phyloP scores from a whole-genome alignment of 2,888 invertebrate genomes.

The Lithophane ornitopus region DNA sequence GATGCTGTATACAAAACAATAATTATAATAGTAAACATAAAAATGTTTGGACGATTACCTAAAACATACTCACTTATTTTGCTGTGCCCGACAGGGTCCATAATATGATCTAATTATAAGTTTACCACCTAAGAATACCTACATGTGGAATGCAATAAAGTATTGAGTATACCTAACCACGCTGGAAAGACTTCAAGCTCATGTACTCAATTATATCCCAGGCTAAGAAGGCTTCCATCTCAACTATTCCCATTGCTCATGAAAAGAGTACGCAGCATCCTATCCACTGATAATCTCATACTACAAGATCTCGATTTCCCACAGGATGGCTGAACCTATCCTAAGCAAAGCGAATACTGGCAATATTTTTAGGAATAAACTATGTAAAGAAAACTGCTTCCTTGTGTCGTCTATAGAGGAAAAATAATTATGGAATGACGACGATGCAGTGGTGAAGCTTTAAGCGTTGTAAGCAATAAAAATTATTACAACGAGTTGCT shows the following conservation, averaged over 20 bases:
- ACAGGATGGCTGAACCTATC: constrained; percentile 28
- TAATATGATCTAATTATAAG: too few species aligned
- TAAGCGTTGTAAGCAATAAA: not conserved
- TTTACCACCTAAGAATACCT: too few species aligned
- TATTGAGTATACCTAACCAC: not conserved
- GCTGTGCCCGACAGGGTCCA: too few species aligned
- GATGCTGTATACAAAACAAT: too few species aligned
- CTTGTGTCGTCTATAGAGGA: not conserved
- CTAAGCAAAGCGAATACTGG: constrained; percentile 27
- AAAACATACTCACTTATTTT: too few species aligned
- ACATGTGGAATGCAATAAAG: too few species aligned
- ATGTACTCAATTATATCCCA: not conserved
- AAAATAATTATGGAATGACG: not conserved
- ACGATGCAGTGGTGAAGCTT: not conserved
- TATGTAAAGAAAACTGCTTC: constrained; percentile 3
- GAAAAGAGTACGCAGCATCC: constrained; percentile 31
- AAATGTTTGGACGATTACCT: too few species aligned
- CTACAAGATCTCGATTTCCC: constrained; percentile 52
- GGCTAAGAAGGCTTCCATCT: not conserved
- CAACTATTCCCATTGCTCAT: constrained; percentile 47
- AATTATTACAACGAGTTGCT: not conserved
- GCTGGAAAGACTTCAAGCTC: not conserved
- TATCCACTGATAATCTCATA: constrained; percentile 53
- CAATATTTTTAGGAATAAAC: constrained; percentile 28
- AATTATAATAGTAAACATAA: not conserved